phyloP scores from a whole-genome alignment of 2,888 invertebrate genomes.

The Aphodius granarius region DNA sequence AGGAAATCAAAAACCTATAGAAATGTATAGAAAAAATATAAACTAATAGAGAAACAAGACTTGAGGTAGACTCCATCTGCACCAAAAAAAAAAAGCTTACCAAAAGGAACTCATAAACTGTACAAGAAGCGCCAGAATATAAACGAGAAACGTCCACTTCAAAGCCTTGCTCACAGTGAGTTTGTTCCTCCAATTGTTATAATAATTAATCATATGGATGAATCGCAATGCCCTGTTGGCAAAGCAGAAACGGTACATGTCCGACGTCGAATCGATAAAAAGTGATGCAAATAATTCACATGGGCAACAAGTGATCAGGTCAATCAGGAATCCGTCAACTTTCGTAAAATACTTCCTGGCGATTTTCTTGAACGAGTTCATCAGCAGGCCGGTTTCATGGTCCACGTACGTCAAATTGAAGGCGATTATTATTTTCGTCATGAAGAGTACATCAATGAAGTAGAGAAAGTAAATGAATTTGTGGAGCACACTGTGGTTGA shows the following conservation, averaged over 20 bases:
- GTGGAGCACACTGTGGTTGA: not conserved
- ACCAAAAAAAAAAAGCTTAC: conserved; percentile 7
- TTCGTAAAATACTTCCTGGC: conserved; percentile 15
- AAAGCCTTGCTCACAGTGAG: conserved; percentile 17
- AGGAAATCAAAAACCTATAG: conserved; percentile 21
- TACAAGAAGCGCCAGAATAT: conserved; percentile 17
- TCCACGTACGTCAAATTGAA: conserved; percentile 19
- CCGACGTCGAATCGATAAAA: not conserved
- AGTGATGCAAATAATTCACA: conserved; percentile 9
- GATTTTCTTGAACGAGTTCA: conserved; percentile 11
- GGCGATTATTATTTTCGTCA: conserved; percentile 13
- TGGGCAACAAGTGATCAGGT: conserved; percentile 15
- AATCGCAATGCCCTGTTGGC: conserved; percentile 19
- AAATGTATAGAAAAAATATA: not conserved
- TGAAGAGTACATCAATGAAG: conserved; percentile 19
- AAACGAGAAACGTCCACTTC: conserved; percentile 40
- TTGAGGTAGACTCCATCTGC: not conserved
- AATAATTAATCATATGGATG: conserved; percentile 17
- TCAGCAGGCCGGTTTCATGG: conserved; percentile 21
- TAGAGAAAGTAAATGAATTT: conserved; percentile 3
- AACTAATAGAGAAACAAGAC: not conserved
- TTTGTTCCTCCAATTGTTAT: conserved; percentile 22
- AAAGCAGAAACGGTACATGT: conserved; percentile 1
- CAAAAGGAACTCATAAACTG: conserved; percentile 23
- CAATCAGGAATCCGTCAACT: conserved; percentile 19